phyloP scores from a whole-genome alignment of 1,140 invertebrate species.

The Trichomalopsis sarcophagae region DNA sequence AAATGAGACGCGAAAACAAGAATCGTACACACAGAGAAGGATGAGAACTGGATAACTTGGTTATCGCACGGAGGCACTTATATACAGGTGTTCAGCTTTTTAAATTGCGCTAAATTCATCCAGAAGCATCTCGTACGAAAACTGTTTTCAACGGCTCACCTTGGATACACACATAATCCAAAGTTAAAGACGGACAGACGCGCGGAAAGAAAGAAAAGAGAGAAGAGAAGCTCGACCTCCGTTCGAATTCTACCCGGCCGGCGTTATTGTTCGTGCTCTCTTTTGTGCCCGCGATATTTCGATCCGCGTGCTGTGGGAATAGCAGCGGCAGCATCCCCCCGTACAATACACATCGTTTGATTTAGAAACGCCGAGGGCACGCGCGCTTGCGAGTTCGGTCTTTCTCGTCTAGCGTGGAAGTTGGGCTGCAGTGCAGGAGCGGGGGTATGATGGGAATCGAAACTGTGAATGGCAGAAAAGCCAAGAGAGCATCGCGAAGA shows the following conservation, averaged over 20 bases:
- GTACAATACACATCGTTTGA: constrained; percentile 38
- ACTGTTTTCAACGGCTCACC: not conserved
- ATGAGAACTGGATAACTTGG: not conserved
- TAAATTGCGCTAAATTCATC: not conserved
- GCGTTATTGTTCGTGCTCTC: constrained; percentile 43
- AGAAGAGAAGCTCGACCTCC: not conserved
- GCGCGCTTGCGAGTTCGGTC: not conserved
- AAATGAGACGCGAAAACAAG: not conserved
- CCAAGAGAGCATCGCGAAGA: not conserved
- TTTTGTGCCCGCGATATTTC: constrained; percentile 41
- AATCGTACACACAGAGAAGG: not conserved
- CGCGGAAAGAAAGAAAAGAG: not conserved
- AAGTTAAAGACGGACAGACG: not conserved
- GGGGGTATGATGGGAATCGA: not conserved
- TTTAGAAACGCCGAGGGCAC: constrained; percentile 40
- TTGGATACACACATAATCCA: not conserved
- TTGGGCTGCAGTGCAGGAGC: not conserved
- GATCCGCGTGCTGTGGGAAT: constrained; percentile 25
- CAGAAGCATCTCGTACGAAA: not conserved
- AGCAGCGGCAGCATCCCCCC: not conserved
- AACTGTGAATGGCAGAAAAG: constrained; percentile 10
- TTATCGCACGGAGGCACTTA: not conserved
- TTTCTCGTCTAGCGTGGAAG: constrained; percentile 29
- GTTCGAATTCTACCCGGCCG: not conserved
- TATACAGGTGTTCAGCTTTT: too few species aligned